A percentile compares a stretch with the other conserved stretches of the same genome.
phyloP scores from a whole-genome alignment of 2,797 vertebrate species.

The Tachyglossus aculeatus region DNA sequence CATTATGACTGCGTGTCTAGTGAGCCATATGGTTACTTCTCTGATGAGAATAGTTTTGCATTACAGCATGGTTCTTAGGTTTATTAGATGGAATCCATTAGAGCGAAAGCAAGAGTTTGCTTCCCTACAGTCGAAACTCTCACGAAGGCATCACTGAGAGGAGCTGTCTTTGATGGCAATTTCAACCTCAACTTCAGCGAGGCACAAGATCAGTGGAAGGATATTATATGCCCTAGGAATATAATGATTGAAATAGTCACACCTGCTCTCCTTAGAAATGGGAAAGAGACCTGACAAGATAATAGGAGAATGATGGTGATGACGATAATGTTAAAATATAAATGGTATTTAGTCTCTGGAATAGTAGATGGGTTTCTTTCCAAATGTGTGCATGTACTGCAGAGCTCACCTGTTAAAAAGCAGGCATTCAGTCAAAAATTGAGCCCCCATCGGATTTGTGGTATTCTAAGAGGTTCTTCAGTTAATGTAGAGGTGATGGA shows the following conservation, averaged over 20 bases:
- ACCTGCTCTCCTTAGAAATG: not conserved
- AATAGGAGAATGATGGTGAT: not conserved
- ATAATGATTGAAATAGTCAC: not conserved
- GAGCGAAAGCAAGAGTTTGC: not conserved
- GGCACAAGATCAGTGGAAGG: constrained; percentile 15
- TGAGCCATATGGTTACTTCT: not conserved
- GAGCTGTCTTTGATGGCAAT: constrained; percentile 1
- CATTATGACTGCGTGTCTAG: not conserved
- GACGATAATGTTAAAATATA: not conserved
- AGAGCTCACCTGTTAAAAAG: not conserved
- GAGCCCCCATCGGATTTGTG: too few species aligned
- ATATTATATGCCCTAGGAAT: constrained; percentile 9
- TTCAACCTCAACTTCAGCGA: constrained; percentile 35
- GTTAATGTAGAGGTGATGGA: accelerated
- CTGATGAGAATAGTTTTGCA: constrained; percentile 4
- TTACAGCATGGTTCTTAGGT: not conserved
- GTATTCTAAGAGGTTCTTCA: accelerated
- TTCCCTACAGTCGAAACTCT: constrained; percentile 12
- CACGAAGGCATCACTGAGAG: constrained; percentile 13
- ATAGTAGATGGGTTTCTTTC: not conserved
- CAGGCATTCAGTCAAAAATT: accelerated
- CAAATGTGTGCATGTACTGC: not conserved
- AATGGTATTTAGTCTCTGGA: not conserved
- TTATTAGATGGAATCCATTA: constrained; percentile 26
- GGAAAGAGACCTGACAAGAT: not conserved